Percentiles rank a stretch among this genome's conserved stretches.
Conservation (phyloP, 2,113 vertebrate species). For the Meleagris gallopavo region DNA sequence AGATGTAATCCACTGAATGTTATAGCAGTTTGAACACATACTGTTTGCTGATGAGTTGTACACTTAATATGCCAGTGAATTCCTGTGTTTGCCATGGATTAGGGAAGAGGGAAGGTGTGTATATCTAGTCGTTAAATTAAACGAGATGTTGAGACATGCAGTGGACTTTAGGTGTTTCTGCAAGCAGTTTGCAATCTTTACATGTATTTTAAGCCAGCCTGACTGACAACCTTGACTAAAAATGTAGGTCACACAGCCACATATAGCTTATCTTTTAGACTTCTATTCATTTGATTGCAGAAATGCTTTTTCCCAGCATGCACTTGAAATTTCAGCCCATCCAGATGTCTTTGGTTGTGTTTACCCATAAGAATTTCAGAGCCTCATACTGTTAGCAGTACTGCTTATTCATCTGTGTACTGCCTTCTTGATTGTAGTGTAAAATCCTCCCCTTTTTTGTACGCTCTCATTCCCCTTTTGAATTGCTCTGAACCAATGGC, state of each 20-base stretch:
- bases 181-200: not conserved
- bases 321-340: not conserved
- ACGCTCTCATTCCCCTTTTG: not conserved
- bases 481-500: not conserved
- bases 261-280: not conserved
- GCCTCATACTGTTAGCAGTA: not conserved
- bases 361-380: not conserved
- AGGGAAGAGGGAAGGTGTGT: not conserved
- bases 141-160: constrained; percentile 2
- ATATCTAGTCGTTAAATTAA: not conserved
- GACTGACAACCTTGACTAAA: not conserved
- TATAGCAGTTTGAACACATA: fast-evolving
- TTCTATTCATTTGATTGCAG: not conserved
- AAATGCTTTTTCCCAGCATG: not conserved
- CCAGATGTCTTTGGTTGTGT: not conserved
- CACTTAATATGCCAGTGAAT: not conserved
- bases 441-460: not conserved
- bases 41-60: not conserved
- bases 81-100: not conserved
- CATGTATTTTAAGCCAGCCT: not conserved
- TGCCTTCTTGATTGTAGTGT: not conserved
- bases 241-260: not conserved
- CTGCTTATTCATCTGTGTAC: not conserved
- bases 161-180: not conserved
- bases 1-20: not conserved